A percentile compares a stretch with the other conserved stretches of the same genome.
phyloP scores from a whole-genome alignment of 1,140 invertebrate species.

The Ips nitidus region DNA sequence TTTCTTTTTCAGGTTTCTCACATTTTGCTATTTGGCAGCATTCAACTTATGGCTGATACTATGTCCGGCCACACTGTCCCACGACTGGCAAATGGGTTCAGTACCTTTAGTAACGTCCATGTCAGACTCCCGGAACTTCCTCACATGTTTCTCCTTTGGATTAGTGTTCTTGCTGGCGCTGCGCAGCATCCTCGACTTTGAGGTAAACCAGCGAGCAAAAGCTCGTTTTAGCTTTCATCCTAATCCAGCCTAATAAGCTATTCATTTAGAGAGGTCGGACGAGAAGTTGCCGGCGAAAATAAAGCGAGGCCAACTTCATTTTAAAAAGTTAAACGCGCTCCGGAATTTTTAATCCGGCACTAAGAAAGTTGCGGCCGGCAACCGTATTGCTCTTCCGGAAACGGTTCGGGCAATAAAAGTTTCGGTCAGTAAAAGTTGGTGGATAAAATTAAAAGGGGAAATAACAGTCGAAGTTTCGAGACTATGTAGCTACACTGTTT shows the following conservation, averaged over 20 bases:
- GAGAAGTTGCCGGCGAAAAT: background rate
- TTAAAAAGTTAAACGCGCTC: constrained; percentile 11
- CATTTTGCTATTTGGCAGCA: constrained; percentile 78
- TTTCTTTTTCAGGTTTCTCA: constrained; percentile 61
- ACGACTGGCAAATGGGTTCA: constrained; percentile 89
- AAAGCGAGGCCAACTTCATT: background rate
- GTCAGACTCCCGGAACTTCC: constrained; percentile 70
- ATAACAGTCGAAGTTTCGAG: background rate
- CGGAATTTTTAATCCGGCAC: constrained; percentile 8
- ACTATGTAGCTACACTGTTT: background rate
- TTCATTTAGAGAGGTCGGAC: background rate
- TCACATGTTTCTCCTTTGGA: constrained; percentile 68
- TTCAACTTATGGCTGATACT: constrained; percentile 81
- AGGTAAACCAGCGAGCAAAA: constrained; percentile 55
- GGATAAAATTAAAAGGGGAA: constrained; percentile 8
- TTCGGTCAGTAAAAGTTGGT: background rate
- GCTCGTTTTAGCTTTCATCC: constrained; percentile 6
- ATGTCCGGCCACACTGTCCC: constrained; percentile 73
- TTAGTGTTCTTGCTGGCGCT: constrained; percentile 61
- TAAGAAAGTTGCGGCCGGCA: constrained; percentile 9
- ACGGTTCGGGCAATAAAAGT: constrained; percentile 7
- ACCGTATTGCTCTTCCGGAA: constrained; percentile 8
- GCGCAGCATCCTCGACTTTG: constrained; percentile 65
- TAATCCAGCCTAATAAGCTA: background rate
- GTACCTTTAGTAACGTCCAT: constrained; percentile 72